Conservation (phyloP, 2,888 invertebrate species). For the Ischnus inquisitorius region DNA sequence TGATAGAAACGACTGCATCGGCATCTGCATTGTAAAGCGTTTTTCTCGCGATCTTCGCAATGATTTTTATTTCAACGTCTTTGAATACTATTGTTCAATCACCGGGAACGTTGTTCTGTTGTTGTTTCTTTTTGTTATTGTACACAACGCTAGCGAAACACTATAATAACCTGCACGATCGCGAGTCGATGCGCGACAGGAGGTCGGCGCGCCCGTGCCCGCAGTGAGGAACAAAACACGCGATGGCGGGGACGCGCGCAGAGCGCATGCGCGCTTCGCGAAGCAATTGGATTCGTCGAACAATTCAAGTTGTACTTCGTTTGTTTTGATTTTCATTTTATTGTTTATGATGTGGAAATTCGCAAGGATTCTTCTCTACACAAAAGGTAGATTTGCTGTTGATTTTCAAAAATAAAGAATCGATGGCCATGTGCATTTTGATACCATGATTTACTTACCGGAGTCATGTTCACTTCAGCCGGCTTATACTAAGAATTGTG, state of each 20-base stretch:
- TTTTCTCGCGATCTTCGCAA: too few species aligned
- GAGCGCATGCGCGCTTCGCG: conserved; percentile 1
- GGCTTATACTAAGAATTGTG: not conserved
- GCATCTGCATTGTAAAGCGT: conserved; percentile 35
- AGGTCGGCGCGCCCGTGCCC: not conserved
- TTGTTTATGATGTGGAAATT: too few species aligned
- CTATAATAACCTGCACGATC: not conserved
- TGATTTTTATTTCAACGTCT: too few species aligned
- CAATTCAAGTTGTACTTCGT: too few species aligned
- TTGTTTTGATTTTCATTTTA: too few species aligned
- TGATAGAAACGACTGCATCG: conserved; percentile 27
- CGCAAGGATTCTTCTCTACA: too few species aligned
- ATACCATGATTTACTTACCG: conserved; percentile 7
- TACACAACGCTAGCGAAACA: not conserved
- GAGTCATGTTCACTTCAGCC: not conserved
- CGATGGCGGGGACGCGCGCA: not conserved
- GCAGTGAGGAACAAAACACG: not conserved
- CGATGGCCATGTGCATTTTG: too few species aligned
- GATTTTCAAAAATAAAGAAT: too few species aligned
- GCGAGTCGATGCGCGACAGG: not conserved
- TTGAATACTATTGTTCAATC: not conserved
- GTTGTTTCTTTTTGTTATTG: not conserved
- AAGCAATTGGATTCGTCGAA: not conserved
- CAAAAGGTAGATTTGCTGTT: too few species aligned
- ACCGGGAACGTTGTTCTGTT: not conserved